Percentiles rank a stretch among this genome's conserved stretches.
Conservation (phyloP, 2,888 invertebrate genomes). For the Stenodera caucasica region DNA sequence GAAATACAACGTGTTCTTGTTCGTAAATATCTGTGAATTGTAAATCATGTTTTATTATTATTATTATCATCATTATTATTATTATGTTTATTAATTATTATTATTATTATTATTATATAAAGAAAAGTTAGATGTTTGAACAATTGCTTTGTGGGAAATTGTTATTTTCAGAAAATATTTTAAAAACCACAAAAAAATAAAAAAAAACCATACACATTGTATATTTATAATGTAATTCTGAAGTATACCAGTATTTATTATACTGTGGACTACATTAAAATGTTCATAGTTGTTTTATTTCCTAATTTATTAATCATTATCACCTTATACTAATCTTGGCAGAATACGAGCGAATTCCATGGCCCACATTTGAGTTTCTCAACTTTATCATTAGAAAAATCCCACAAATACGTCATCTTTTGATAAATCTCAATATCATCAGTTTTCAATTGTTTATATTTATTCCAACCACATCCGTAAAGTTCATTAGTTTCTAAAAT, state of each 20-base stretch:
- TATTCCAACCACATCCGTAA: slow-evolving; percentile 80
- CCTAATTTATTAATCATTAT: background rate
- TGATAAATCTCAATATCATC: slow-evolving; percentile 46
- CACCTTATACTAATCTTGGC: slow-evolving; percentile 27
- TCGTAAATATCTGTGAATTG: slow-evolving; percentile 56
- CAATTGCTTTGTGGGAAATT: slow-evolving; percentile 60
- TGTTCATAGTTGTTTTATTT: slow-evolving; percentile 45
- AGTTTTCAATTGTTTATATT: slow-evolving; percentile 75
- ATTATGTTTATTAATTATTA: background rate
- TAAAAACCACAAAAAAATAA: slow-evolving; percentile 55
- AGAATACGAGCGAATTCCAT: slow-evolving; percentile 55
- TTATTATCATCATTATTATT: slow-evolving; percentile 4
- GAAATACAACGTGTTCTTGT: slow-evolving; percentile 54
- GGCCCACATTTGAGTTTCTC: slow-evolving; percentile 55
- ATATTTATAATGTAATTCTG: slow-evolving; percentile 62
- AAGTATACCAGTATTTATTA: slow-evolving; percentile 62
- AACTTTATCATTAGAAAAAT: slow-evolving; percentile 38
- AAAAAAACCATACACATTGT: slow-evolving; percentile 59
- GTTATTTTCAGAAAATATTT: slow-evolving; percentile 61
- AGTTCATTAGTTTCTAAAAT: slow-evolving; percentile 64
- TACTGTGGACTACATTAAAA: slow-evolving; percentile 58
- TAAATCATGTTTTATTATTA: slow-evolving; percentile 55
- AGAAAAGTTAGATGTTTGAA: slow-evolving; percentile 57
- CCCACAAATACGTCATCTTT: slow-evolving; percentile 40
- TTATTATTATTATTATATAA: background rate